These are phyloP conservation scores for Aleiodes testaceus DNA, from an alignment of 2,888 invertebrate genomes.

Conservation along the genomic window DNA sequence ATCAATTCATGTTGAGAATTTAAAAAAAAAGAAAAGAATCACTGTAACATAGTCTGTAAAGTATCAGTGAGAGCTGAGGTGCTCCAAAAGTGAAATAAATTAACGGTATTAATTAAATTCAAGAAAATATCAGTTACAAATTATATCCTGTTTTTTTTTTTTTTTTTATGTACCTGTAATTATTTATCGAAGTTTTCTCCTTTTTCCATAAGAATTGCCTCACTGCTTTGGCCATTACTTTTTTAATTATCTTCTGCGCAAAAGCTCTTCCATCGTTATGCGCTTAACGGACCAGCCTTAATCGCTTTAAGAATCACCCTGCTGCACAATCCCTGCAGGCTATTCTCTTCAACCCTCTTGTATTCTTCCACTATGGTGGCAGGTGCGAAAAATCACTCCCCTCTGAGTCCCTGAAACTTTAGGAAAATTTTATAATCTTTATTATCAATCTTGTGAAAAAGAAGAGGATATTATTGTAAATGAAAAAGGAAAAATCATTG, in stretches of 20 bases:
- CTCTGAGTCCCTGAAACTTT: conserved; percentile 41
- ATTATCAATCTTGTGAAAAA: conserved; percentile 2
- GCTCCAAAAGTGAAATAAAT: not conserved
- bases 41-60: conserved; percentile 34
- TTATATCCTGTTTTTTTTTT: not conserved
- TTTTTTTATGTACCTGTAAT: not conserved
- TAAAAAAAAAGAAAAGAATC: not conserved
- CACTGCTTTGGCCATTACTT: conserved; percentile 60
- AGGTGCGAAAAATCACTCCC: conserved; percentile 51
- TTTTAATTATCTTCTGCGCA: conserved; percentile 61
- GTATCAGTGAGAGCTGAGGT: not conserved
- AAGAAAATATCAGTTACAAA: not conserved
- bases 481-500: not conserved
- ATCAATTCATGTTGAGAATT: not conserved
- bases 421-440: not conserved
- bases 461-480: conserved; percentile 19
- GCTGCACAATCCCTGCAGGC: conserved; percentile 48
- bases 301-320: conserved; percentile 61
- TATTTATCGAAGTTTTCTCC: not conserved
- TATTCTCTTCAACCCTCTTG: conserved; percentile 7
- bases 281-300: conserved; percentile 61
- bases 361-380: conserved; percentile 32
- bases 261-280: conserved; percentile 57
- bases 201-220: conserved; percentile 22
- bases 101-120: conserved; percentile 18